Conservation (phyloP, 1,140 invertebrate genomes). For the Probaryconus sp. region DNA sequence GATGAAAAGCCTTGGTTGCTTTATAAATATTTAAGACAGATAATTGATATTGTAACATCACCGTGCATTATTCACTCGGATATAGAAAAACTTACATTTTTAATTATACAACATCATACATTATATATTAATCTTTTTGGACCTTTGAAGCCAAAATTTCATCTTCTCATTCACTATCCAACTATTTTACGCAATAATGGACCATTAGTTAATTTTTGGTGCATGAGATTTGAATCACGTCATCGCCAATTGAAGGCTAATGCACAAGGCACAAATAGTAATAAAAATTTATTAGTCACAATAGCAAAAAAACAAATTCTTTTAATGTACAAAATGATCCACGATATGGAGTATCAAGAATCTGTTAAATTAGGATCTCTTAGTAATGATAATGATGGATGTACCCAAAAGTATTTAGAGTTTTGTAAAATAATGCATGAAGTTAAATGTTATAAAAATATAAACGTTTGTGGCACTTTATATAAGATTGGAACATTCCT, state of each 20-base stretch:
- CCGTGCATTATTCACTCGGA: not conserved
- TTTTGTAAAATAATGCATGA: not conserved
- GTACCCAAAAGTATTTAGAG: not conserved
- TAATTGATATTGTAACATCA: constrained; percentile 3
- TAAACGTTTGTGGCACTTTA: constrained; percentile 9
- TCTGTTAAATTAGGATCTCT: constrained; percentile 6
- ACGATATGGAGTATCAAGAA: not conserved
- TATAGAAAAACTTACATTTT: too few relatives aligned
- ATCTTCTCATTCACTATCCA: not conserved
- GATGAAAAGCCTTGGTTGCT: too few relatives aligned
- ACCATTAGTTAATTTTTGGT: not conserved
- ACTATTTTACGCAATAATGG: not conserved
- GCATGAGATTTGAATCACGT: not conserved
- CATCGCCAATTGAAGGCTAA: too few relatives aligned
- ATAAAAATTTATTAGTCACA: constrained; percentile 9
- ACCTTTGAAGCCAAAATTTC: constrained; percentile 1
- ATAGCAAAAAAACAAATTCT: constrained; percentile 6
- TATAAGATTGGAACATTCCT: constrained; percentile 9
- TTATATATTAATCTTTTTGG: not conserved
- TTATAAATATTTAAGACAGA: too few relatives aligned
- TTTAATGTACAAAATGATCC: not conserved
- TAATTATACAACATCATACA: not conserved
- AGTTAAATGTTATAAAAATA: not conserved
- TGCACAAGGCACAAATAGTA: not conserved
- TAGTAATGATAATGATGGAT: not conserved